These are phyloP conservation scores for Bucco capensis DNA, from an alignment of 2,113 vertebrate species.

Conservation along the genomic window DNA sequence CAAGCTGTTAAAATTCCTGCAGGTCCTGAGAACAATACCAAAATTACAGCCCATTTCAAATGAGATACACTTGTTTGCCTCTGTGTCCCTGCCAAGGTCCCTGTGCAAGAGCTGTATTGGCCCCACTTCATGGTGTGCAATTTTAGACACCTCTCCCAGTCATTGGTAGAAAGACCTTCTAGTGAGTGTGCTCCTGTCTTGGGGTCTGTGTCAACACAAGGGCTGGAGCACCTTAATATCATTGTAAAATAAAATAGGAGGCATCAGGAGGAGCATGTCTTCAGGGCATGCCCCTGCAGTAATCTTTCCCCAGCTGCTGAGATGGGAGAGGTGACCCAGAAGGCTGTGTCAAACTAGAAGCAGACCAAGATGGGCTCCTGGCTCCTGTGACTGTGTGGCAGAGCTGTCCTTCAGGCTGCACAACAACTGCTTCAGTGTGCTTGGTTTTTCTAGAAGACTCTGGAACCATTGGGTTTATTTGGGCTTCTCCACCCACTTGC, in stretches of 20 bases:
- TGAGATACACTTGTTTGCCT: not conserved
- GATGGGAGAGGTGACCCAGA: not conserved
- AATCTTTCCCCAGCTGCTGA: not conserved
- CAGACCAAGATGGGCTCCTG: not conserved
- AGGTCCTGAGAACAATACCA: not conserved
- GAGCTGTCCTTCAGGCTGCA: not conserved
- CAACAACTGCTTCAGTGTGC: not conserved
- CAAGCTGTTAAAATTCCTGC: not conserved
- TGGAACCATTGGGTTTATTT: not conserved
- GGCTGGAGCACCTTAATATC: not conserved
- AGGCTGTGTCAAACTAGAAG: not conserved
- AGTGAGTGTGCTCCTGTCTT: not conserved
- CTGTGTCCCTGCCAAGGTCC: not conserved
- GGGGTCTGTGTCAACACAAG: not conserved
- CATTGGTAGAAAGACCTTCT: not conserved
- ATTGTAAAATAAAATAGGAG: not conserved
- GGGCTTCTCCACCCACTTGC: not conserved
- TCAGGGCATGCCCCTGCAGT: not conserved
- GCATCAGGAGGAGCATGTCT: not conserved
- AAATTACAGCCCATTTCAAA: accelerated
- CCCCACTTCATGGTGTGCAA: not conserved
- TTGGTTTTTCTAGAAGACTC: not conserved
- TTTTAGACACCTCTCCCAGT: not conserved
- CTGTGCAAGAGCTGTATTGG: not conserved
- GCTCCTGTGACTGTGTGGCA: not conserved